Base-by-base conservation (phyloP, 2,888 invertebrate species). In the Drosophila ezoana region DNA sequence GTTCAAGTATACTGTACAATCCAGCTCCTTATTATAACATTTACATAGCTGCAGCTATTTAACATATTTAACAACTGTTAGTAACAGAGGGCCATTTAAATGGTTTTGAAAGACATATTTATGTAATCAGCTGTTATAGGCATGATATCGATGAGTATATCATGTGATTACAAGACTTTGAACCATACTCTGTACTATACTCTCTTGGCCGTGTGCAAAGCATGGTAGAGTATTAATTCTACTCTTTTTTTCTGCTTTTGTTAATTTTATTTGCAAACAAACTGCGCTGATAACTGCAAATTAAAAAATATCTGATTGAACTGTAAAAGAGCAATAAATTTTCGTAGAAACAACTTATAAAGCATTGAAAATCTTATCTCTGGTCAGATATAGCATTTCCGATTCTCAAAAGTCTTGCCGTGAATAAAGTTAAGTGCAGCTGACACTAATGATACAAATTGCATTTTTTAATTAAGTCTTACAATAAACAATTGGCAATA, bases 241-340 rank as follows among this genome's bases (percentile, higher is more conserved):
- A 47, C 10, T 16, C 33, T 38, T 51, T 58, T 16, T 35, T 4
- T 47, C 53, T 41, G 13, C 33, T 44, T 57, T 38, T 10, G 23
- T 38, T 18, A 47, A 14, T 61, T 13, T 40, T 54, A 4, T 53
- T 35, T 62, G 20, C 44, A 44, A 44, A 41, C 14, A 32, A 10
- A 4, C 9, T 10, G 16, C 8, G 28, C 61, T 76, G 82, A 82
- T 83, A 81, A 58, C 73, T 69, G 61, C n/a, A 72, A 76, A 69
- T 64, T 71, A 64, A 71, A 49, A 58, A 60, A 54, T 54, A 47
- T 62, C 52, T 52, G 56, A 38, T 60, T 52, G 58, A 59, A 63
- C 49, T 13, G 14, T 68, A 63, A 49, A 48, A 23, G 13, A 44
- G 47, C 67, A 49, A 62, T 68, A 77, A 69, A 83, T 76, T 61